Percentiles rank a stretch among this genome's conserved stretches.
Conservation (phyloP, 2,113 vertebrate genomes). For the Lophius piscatorius region DNA sequence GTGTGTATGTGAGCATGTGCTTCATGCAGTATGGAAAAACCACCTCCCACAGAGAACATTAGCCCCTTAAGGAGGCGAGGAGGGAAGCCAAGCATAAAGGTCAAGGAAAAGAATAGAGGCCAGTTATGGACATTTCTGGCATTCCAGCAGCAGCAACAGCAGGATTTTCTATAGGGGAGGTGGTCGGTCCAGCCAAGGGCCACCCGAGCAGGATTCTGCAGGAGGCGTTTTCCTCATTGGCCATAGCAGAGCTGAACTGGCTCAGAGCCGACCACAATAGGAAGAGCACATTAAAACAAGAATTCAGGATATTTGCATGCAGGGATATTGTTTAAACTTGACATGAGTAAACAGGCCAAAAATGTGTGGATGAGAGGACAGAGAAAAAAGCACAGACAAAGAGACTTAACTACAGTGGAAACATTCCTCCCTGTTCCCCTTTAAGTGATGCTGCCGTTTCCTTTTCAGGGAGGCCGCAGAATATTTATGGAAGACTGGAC, state of each 20-base stretch:
- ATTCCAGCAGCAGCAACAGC: slow-evolving; percentile 66
- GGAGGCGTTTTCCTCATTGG: slow-evolving; percentile 43
- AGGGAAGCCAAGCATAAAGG: slow-evolving; percentile 29
- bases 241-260: slow-evolving; percentile 23
- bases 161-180: slow-evolving; percentile 66
- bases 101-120: slow-evolving; percentile 26
- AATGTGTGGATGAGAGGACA: slow-evolving; percentile 20
- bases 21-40: slow-evolving; percentile 11
- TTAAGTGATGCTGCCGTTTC: slow-evolving; percentile 70
- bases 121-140: slow-evolving; percentile 63
- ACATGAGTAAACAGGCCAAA: slow-evolving; percentile 53
- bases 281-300: slow-evolving; percentile 73
- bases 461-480: slow-evolving; percentile 50
- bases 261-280: slow-evolving; percentile 43
- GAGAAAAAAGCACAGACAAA: slow-evolving; percentile 14
- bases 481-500: slow-evolving; percentile 58
- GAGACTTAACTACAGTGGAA: slow-evolving; percentile 41
- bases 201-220: slow-evolving; percentile 40
- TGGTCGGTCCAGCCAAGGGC: slow-evolving; percentile 42
- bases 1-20: slow-evolving; percentile 8
- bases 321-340: slow-evolving; percentile 63
- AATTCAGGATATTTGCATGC: slow-evolving; percentile 55
- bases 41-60: slow-evolving; percentile 32
- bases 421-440: slow-evolving; percentile 35
- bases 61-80: slow-evolving; percentile 12